Conservation (phyloP, 1,140 invertebrate species). For the Planococcus citri region DNA sequence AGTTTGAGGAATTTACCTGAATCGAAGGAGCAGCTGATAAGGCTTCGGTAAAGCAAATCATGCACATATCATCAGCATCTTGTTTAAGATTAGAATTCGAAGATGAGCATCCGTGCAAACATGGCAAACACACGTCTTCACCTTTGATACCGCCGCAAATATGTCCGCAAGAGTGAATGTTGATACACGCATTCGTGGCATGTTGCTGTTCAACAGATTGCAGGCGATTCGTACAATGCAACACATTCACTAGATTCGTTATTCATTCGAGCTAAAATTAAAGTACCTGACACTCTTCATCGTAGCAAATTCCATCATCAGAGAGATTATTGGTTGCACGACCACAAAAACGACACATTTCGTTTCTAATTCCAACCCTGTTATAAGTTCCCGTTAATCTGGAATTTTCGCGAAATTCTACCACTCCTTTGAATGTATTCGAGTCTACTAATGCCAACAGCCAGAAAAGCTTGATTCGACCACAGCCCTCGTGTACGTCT, state of each 20-base stretch:
- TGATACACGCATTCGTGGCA: constrained; percentile 68
- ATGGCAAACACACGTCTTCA: constrained; percentile 59
- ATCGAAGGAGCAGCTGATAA: constrained; percentile 89
- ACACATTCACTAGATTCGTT: too few species aligned
- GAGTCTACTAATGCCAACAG: constrained; percentile 82
- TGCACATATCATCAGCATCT: constrained; percentile 98
- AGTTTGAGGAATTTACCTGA: constrained; percentile 41
- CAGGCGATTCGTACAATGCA: constrained; percentile 13
- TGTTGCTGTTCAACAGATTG: constrained; percentile 48
- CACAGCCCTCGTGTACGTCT: constrained; percentile 91
- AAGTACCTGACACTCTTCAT: constrained; percentile 74
- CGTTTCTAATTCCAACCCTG: constrained; percentile 35
- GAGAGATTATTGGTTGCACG: constrained; percentile 72
- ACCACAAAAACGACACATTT: constrained; percentile 86
- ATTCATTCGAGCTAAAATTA: too few species aligned
- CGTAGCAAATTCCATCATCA: constrained; percentile 84
- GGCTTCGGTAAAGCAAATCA: constrained; percentile 97
- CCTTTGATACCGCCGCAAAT: constrained; percentile 77
- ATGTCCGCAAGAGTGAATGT: constrained; percentile 77
- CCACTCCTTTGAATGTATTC: constrained; percentile 79
- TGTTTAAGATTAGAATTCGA: constrained; percentile 51
- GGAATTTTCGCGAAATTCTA: constrained; percentile 78
- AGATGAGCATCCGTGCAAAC: constrained; percentile 45
- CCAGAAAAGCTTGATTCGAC: constrained; percentile 90
- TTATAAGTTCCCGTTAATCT: constrained; percentile 33